These are phyloP conservation scores for Acleris holmiana DNA, from an alignment of 2,888 invertebrate species.

Conservation along the genomic window DNA sequence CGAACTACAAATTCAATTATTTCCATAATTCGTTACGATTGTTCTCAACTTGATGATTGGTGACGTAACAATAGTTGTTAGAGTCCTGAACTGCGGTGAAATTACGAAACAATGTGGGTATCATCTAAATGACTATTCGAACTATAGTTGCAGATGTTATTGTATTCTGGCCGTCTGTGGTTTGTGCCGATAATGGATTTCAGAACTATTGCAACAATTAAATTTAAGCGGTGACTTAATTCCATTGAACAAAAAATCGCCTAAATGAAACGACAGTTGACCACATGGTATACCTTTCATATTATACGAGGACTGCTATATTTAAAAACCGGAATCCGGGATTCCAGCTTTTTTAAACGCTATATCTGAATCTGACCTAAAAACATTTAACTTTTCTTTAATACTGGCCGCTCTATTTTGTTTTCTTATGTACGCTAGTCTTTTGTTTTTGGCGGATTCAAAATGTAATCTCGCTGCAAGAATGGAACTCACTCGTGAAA, in stretches of 20 bases:
- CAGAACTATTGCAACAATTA: conserved; percentile 12
- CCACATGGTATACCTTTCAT: too few species aligned
- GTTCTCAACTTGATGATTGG: background rate
- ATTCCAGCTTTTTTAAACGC: too few species aligned
- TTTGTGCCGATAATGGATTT: conserved; percentile 10
- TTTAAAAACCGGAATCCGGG: too few species aligned
- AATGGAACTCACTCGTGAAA: too few species aligned
- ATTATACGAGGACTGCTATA: too few species aligned
- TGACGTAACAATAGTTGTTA: background rate
- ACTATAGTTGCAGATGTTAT: conserved; percentile 4
- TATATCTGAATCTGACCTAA: too few species aligned
- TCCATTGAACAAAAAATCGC: background rate
- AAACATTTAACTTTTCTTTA: too few species aligned
- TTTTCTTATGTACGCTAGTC: too few species aligned
- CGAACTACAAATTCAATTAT: too few species aligned
- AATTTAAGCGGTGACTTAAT: background rate
- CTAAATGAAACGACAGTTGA: background rate
- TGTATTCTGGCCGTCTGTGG: conserved; percentile 10
- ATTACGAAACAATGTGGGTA: background rate
- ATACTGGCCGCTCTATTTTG: too few species aligned
- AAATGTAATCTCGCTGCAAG: too few species aligned
- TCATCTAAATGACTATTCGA: conserved; percentile 19
- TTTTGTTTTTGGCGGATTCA: too few species aligned
- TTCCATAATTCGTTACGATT: background rate
- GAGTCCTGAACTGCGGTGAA: background rate